Evolutionary conservation across 2,113 vertebrate species (phyloP).

Genomic region (Hippoglossus stenolepis): DNA sequence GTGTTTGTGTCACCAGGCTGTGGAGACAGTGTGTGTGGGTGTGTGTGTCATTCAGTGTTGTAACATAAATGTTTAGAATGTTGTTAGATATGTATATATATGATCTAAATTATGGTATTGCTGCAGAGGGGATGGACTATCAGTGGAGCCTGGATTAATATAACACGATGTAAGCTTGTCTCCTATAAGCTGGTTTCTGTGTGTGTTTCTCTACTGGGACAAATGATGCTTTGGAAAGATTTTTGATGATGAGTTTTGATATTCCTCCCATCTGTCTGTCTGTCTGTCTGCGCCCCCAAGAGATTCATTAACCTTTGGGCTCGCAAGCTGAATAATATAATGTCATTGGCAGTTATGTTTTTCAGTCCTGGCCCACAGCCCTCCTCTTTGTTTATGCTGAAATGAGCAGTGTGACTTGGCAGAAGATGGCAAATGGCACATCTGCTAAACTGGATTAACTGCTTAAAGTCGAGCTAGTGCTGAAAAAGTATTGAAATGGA

Average conservation of each 20-base stretch:
- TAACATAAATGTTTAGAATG: background rate
- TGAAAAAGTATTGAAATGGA: background rate
- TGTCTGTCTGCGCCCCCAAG: background rate
- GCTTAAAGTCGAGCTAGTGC: background rate
- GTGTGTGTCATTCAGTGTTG: background rate
- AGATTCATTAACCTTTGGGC: constrained; percentile 53
- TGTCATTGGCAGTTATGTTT: constrained; percentile 28
- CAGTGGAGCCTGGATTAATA: constrained; percentile 36
- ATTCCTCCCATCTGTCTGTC: constrained; percentile 42
- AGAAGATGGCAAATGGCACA: constrained; percentile 44
- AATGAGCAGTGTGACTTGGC: constrained; percentile 41
- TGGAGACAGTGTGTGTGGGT: background rate
- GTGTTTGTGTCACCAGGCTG: constrained; percentile 40
- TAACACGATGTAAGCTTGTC: constrained; percentile 25
- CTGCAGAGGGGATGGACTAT: background rate
- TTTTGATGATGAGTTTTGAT: constrained; percentile 47
- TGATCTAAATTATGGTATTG: background rate
- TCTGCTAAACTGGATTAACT: constrained; percentile 36
- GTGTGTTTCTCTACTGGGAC: constrained; percentile 35
- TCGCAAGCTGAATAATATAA: constrained; percentile 28
- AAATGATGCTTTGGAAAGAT: constrained; percentile 54
- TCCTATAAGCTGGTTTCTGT: constrained; percentile 32
- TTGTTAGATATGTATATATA: background rate
- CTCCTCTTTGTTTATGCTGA: constrained; percentile 44
- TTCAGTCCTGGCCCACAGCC: constrained; percentile 11